phyloP scores from a whole-genome alignment of 2,888 invertebrate species.

The Danaus chrysippus region DNA sequence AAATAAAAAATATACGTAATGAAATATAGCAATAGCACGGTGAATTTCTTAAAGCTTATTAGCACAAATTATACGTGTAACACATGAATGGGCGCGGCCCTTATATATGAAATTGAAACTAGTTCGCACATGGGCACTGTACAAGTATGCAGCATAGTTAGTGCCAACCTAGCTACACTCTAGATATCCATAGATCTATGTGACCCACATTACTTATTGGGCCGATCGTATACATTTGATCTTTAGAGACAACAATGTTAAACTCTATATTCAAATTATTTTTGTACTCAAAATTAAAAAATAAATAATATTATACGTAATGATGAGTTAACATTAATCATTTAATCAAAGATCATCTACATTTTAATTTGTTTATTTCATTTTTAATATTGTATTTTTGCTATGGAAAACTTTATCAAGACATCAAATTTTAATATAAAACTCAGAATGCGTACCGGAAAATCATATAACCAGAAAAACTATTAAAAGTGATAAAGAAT shows the following conservation, averaged over 20 bases:
- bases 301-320: too few relatives aligned
- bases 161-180: constrained; percentile 14
- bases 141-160: constrained; percentile 21
- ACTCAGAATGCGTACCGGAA: too few relatives aligned
- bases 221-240: constrained; percentile 9
- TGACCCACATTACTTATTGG: constrained; percentile 54
- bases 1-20: too few relatives aligned
- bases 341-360: too few relatives aligned
- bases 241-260: not conserved
- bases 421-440: too few relatives aligned
- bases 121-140: constrained; percentile 29
- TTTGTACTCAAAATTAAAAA: too few relatives aligned
- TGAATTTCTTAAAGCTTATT: constrained; percentile 14
- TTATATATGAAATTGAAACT: constrained; percentile 62
- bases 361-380: too few relatives aligned
- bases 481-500: too few relatives aligned
- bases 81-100: constrained; percentile 56
- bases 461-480: too few relatives aligned
- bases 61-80: constrained; percentile 26
- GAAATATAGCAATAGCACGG: not conserved
- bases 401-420: too few relatives aligned
- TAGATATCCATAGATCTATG: constrained; percentile 38
- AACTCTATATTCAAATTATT: not conserved
- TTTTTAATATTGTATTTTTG: too few relatives aligned
- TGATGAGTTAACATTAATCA: too few relatives aligned